These are phyloP conservation scores for Apis cerana DNA, from an alignment of 1,140 invertebrate species.

Conservation along the genomic window DNA sequence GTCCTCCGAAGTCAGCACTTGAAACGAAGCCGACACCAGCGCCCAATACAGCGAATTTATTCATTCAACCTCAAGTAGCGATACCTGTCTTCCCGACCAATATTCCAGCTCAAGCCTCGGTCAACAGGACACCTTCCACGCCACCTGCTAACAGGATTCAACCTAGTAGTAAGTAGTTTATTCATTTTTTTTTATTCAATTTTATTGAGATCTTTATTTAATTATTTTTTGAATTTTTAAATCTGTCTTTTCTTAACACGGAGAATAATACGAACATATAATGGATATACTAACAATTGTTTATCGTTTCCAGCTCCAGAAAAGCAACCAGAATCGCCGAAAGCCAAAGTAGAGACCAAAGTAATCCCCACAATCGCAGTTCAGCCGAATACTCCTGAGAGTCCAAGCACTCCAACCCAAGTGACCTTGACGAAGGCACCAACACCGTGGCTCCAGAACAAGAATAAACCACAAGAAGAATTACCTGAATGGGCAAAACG, in stretches of 20 bases:
- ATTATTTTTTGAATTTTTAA: no score
- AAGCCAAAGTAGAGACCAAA: constrained; percentile 70
- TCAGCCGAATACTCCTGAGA: constrained; percentile 50
- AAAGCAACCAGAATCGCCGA: constrained; percentile 55
- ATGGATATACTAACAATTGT: background rate
- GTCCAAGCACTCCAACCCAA: constrained; percentile 78
- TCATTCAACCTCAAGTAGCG: constrained; percentile 85
- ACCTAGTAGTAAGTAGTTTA: background rate
- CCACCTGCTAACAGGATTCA: constrained; percentile 63
- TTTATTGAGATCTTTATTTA: no score
- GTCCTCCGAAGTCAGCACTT: constrained; percentile 74
- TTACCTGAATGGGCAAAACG: constrained; percentile 80
- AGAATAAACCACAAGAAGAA: constrained; percentile 76
- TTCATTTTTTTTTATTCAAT: no score
- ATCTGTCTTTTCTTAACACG: no score
- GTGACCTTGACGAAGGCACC: constrained; percentile 81
- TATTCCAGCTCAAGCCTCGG: constrained; percentile 79
- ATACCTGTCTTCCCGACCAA: constrained; percentile 86
- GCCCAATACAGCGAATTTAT: constrained; percentile 69
- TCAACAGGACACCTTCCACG: constrained; percentile 68
- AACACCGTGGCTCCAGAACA: constrained; percentile 83
- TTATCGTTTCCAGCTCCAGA: constrained; percentile 36
- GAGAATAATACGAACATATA: no score
- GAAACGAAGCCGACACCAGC: constrained; percentile 78
- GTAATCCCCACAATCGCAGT: constrained; percentile 44